Conservation (phyloP, 2,888 invertebrate genomes). For the Andrena haemorrhoa region DNA sequence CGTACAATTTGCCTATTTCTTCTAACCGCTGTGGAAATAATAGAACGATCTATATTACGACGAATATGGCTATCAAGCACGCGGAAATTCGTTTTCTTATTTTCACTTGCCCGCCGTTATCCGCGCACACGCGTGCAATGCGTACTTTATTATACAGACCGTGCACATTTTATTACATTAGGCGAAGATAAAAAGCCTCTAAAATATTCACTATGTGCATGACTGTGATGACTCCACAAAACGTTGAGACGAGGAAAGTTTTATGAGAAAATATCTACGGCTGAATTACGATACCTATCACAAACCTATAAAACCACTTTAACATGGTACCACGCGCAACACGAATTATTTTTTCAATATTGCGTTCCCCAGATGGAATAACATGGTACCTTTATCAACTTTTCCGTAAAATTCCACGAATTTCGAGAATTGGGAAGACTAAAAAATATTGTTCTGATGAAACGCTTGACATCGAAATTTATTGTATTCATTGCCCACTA, state of each 20-base stretch:
- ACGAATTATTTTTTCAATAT: neutral
- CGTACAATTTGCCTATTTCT: neutral
- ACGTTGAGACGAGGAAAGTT: constrained; percentile 13
- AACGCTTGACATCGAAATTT: no score
- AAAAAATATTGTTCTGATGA: no score
- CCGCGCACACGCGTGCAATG: neutral
- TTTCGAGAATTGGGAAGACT: neutral
- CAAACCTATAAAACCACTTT: constrained; percentile 16
- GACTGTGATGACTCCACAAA: constrained; percentile 3
- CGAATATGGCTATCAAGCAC: neutral
- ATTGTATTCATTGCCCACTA: no score
- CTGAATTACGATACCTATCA: constrained; percentile 15
- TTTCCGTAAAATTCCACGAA: neutral
- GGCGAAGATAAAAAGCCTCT: constrained; percentile 32
- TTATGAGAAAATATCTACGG: constrained; percentile 27
- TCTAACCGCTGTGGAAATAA: neutral
- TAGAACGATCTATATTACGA: neutral
- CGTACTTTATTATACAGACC: constrained; percentile 13
- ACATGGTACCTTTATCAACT: neutral
- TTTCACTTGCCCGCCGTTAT: neutral
- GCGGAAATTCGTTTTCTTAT: constrained; percentile 7
- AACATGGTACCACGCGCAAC: neutral
- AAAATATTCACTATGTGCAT: constrained; percentile 28
- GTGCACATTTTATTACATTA: constrained; percentile 7
- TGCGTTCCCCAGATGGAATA: neutral